phyloP scores from a whole-genome alignment of 2,797 vertebrate species.

The Hyperoplus immaculatus region DNA sequence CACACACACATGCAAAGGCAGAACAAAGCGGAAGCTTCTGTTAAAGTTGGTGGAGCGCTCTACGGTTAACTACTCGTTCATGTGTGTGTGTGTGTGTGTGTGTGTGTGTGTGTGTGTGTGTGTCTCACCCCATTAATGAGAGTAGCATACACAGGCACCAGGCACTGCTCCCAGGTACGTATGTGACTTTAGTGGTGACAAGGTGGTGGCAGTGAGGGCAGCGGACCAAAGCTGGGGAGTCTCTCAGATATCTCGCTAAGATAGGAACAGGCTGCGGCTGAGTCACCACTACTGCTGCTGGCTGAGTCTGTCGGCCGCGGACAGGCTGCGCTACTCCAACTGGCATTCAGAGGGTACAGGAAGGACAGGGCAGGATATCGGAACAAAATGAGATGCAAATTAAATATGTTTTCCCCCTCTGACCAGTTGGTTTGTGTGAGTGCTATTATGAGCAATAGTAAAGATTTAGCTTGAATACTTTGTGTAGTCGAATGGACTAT shows the following conservation, averaged over 20 bases:
- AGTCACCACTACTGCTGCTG: slow-evolving; percentile 13
- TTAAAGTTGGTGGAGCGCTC: neutral
- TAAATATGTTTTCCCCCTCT: neutral
- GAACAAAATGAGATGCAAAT: neutral
- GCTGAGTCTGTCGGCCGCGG: neutral
- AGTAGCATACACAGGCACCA: slow-evolving; percentile 63
- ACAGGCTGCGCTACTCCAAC: slow-evolving; percentile 14
- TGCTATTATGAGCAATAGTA: neutral
- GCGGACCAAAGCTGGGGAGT: slow-evolving; percentile 20
- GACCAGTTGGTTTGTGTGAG: neutral
- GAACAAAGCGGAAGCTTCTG: neutral
- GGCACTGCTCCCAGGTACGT: slow-evolving; percentile 38
- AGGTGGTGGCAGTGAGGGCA: slow-evolving; percentile 61
- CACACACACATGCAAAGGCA: slow-evolving; percentile 10
- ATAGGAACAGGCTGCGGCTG: slow-evolving; percentile 59
- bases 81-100: too few species aligned
- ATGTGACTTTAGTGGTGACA: slow-evolving; percentile 53
- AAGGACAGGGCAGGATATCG: neutral
- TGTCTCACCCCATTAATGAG: slow-evolving; percentile 64
- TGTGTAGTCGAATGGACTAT: slow-evolving; percentile 52
- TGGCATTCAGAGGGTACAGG: slow-evolving; percentile 28
- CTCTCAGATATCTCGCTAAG: slow-evolving; percentile 28
- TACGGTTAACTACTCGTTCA: neutral
- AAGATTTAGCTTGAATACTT: slow-evolving; percentile 40
- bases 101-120: slow-evolving; percentile 8